A percentile compares a stretch with the other conserved stretches of the same genome.
phyloP scores from a whole-genome alignment of 1,140 invertebrate species.

The Conus ventricosus region DNA sequence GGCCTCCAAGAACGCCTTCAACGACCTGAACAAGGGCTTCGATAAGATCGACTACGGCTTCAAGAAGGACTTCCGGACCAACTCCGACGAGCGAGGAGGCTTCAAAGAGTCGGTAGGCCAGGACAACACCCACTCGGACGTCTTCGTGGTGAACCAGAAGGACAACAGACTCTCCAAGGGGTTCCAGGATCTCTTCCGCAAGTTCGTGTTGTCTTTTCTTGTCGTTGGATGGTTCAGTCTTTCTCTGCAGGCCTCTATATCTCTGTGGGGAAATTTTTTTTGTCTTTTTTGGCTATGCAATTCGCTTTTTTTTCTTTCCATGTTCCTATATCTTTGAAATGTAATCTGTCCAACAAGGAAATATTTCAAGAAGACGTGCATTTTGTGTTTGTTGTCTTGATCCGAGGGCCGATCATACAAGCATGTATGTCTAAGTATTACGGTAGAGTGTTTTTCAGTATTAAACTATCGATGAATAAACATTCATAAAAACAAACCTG shows the following conservation, averaged over 20 bases:
- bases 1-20: constrained; percentile 27
- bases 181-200: constrained; percentile 6
- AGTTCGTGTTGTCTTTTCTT: not conserved
- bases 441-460: too few relatives aligned
- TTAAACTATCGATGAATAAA: too few relatives aligned
- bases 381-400: too few relatives aligned
- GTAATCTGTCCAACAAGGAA: too few relatives aligned
- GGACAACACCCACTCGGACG: constrained; percentile 35
- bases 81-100: constrained; percentile 19
- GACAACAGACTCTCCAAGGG: constrained; percentile 26
- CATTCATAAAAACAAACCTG: too few relatives aligned
- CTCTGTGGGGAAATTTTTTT: not conserved
- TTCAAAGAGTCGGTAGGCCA: constrained; percentile 21
- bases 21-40: not conserved
- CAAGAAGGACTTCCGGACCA: constrained; percentile 18
- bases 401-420: too few relatives aligned
- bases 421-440: too few relatives aligned
- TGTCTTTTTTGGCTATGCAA: too few relatives aligned
- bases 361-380: too few relatives aligned
- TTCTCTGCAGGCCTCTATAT: not conserved
- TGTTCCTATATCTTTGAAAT: too few relatives aligned
- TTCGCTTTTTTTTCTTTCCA: too few relatives aligned
- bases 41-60: constrained; percentile 23
- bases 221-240: not conserved
- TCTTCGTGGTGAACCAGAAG: constrained; percentile 31